Evolutionary conservation across 64 coral and sea anemone genomes (phyloP).

Genomic region (Porites lutea): DNA sequence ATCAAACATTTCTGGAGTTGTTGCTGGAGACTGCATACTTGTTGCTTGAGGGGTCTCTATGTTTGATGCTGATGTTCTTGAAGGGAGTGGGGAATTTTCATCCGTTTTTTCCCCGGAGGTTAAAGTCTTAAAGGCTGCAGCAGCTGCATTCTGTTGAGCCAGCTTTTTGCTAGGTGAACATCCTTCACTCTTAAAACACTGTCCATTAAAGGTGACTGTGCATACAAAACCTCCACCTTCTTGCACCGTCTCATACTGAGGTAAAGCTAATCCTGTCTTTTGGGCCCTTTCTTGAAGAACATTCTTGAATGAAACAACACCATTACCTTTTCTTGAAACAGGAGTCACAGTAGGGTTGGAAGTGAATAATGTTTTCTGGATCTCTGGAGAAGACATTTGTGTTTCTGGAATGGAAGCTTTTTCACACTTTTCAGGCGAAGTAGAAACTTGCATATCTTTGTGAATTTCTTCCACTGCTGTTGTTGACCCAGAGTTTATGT

Average conservation of each 20-base stretch:
- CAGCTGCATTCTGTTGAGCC: conserved; percentile 56
- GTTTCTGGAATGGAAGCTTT: not conserved
- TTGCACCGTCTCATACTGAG: conserved; percentile 45
- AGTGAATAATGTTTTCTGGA: not conserved
- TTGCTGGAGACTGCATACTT: not conserved
- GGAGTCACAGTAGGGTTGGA: not conserved
- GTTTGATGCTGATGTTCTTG: not conserved
- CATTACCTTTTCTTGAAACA: not conserved
- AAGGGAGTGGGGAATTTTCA: not conserved
- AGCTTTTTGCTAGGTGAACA: conserved; percentile 44
- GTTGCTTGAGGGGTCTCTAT: not conserved
- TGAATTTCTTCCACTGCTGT: not conserved
- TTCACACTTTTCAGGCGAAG: not conserved
- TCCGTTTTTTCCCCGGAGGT: not conserved
- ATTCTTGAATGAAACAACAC: conserved; percentile 44
- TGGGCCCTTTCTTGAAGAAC: conserved; percentile 63
- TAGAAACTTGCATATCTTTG: not conserved
- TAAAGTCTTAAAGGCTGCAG: not conserved
- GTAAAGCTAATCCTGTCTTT: conserved; percentile 26
- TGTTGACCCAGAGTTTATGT: not conserved
- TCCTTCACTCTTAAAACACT: conserved; percentile 37
- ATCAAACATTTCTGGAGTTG: not conserved
- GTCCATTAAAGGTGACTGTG: conserved; percentile 54
- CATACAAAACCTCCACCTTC: conserved; percentile 42
- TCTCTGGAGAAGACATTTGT: not conserved